Percentiles rank a stretch among this genome's conserved stretches.
These are phyloP conservation scores for Hippocampus abdominalis DNA, from an alignment of 2,113 vertebrate genomes.

Conservation along the genomic window DNA sequence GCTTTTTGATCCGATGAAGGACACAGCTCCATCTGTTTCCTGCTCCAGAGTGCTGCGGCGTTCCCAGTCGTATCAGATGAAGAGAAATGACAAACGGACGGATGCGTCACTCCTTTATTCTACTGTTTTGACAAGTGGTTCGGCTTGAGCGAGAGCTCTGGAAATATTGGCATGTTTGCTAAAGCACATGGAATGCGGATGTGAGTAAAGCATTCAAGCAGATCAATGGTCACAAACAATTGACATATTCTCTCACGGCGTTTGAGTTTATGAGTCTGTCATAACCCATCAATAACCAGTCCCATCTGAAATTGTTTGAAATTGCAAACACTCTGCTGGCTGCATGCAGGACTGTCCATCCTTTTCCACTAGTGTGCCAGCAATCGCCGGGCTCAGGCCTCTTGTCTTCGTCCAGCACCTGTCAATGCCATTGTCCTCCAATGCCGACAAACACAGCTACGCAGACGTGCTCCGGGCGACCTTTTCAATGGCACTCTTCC, in stretches of 20 bases:
- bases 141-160: slow-evolving; percentile 16
- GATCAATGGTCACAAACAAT: slow-evolving; percentile 3
- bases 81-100: slow-evolving; percentile 44
- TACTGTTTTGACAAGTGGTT: slow-evolving; percentile 53
- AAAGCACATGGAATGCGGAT: slow-evolving; percentile 21
- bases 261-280: background rate
- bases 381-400: slow-evolving; percentile 18
- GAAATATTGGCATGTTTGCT: slow-evolving; percentile 38
- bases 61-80: slow-evolving; percentile 35
- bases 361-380: slow-evolving; percentile 14
- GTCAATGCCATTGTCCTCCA: slow-evolving; percentile 54
- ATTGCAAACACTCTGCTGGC: slow-evolving; percentile 22
- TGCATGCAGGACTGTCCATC: slow-evolving; percentile 2
- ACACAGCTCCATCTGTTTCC: slow-evolving; percentile 62
- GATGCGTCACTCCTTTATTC: slow-evolving; percentile 49
- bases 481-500: slow-evolving; percentile 44
- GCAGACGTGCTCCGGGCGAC: slow-evolving; percentile 38
- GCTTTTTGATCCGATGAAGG: slow-evolving; percentile 42
- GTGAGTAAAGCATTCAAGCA: slow-evolving; percentile 12
- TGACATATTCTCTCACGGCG: background rate
- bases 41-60: slow-evolving; percentile 33
- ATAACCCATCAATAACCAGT: background rate
- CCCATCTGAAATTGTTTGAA: background rate
- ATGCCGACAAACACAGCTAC: slow-evolving; percentile 42
- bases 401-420: slow-evolving; percentile 44